Base-by-base conservation (phyloP, 1,140 invertebrate genomes). In the Centruroides sculpturatus region DNA sequence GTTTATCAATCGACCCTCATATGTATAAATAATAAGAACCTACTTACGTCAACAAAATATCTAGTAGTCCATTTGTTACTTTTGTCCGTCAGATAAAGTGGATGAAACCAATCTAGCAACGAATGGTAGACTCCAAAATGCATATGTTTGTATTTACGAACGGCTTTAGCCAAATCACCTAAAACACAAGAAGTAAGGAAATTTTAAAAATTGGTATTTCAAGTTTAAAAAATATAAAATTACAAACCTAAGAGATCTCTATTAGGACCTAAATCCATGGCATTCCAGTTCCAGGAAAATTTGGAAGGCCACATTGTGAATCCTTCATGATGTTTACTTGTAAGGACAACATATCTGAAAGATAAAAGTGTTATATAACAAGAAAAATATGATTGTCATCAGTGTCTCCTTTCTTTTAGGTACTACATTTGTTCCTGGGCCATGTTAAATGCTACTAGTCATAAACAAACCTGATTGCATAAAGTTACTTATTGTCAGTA, bases 311-410 rank as follows among this genome's bases (percentile, higher is more conserved):
- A 95, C 35, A 94, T 59, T 0, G 90, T 88, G 68, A 80, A 95
- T 12, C 91, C 91, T 74, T 94, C 91, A 71, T 94, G 90, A 78
- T 95, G 92, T 76, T 95, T 95, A 68, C 85, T 89, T 5, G 90
- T 94, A 1, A 95, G 69, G 3, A 96, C 86, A 9, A 94, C 79
- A 70, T 95, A 89, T 72, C 85, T 88, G 62, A 48, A 76, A 62
- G 51, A 8, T 23, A 23, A 23, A 23, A n/a, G n/a, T n/a, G n/a
- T n/a, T n/a, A n/a, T n/a, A n/a, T n/a, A n/a, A n/a, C n/a, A n/a
- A n/a, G n/a, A 23, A 23, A 23, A 23, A n/a, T n/a, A n/a, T n/a
- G n/a, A n/a, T n/a, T n/a, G n/a, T n/a, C n/a, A n/a, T n/a, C n/a
- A n/a, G n/a, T n/a, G n/a, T n/a, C n/a, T n/a, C n/a, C n/a, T n/a